Base-by-base conservation (phyloP, 2,113 vertebrate genomes). In the Mustela lutreola region DNA sequence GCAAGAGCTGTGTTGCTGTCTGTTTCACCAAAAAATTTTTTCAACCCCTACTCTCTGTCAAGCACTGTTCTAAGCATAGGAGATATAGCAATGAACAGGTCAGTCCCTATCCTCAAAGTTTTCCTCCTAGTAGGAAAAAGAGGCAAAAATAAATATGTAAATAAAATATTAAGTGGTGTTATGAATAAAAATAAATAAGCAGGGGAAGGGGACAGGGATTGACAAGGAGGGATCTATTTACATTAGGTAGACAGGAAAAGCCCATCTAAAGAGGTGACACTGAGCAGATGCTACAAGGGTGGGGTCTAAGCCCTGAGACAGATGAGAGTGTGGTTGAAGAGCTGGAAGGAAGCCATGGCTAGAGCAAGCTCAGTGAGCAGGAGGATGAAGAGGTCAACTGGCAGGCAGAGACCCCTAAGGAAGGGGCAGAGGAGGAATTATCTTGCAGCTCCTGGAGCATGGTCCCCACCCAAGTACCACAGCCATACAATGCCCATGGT, bases 131-230 rank as follows among this genome's bases (percentile, higher is more conserved):
- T 26, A 79, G 36, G 42, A 15, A 76, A 75, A 42, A 50, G 22
- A 85, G 62, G 80, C 67, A 87, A 89, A 92, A 70, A 73, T 14
- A 36, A 78, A 58, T 65, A 87, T 16, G 15, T 84, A 91, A 88
- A 58, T 56, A 70, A 93, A 79, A 70, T 81, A 45, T 78, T 16
- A 82, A 58, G 12, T 11, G 60, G n/a, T 58, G 11, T 48, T 63
- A n/a, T 8, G 33, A 86, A 96, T 63, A n/a, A 89, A 62, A 89
- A 5, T 48, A 82, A 91, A 31, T 45, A 91, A 94, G 42, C 24
- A 79, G 60, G 45, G 5, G 45, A 76, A 76, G 28, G 42, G 21
- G 22, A 79, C 16, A 48, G 15, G 7, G 12, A 94, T 60, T 58
- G 65, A 80, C 26, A 88, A 63, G 42, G 18, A 22, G 11, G 6